These are phyloP conservation scores for Orchesella flavescens DNA, from an alignment of 2,888 invertebrate species.

Conservation along the genomic window DNA sequence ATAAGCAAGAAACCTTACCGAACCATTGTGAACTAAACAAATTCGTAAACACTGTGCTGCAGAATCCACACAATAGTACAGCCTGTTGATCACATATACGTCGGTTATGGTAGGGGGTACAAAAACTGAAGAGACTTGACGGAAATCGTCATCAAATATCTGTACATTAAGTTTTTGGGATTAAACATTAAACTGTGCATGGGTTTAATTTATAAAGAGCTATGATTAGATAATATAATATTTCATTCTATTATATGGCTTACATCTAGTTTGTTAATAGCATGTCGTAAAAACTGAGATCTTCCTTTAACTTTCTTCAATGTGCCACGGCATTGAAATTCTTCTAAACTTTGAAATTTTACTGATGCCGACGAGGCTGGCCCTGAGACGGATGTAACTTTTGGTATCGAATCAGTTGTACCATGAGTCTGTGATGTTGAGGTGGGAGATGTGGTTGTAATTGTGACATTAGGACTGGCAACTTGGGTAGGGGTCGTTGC, in stretches of 20 bases:
- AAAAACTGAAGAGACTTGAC: constrained; percentile 69
- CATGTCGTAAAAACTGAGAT: constrained; percentile 69
- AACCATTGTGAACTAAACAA: constrained; percentile 66
- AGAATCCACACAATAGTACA: constrained; percentile 70
- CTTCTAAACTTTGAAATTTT: constrained; percentile 69
- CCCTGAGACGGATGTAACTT: constrained; percentile 47
- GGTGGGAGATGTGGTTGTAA: constrained; percentile 20
- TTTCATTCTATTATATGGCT: constrained; percentile 8
- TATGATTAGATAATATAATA: not conserved
- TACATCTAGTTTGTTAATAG: constrained; percentile 70
- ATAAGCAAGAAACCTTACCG: constrained; percentile 52
- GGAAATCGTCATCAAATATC: constrained; percentile 71
- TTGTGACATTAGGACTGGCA: constrained; percentile 43
- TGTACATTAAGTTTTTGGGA: constrained; percentile 24
- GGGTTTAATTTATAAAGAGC: not conserved
- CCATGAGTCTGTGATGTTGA: constrained; percentile 17
- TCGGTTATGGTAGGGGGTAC: constrained; percentile 64
- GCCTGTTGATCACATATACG: constrained; percentile 68
- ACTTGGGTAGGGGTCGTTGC: constrained; percentile 3
- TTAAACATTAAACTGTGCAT: no score
- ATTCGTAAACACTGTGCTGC: constrained; percentile 62
- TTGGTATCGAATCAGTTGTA: constrained; percentile 13
- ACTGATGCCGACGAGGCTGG: constrained; percentile 43
- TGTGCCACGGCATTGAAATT: constrained; percentile 67
- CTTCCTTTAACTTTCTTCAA: constrained; percentile 65